A percentile compares a stretch with the other conserved stretches of the same genome.
These are phyloP conservation scores for Pocillopora verrucosa DNA, from an alignment of 64 coral and sea anemone species.

Conservation along the genomic window DNA sequence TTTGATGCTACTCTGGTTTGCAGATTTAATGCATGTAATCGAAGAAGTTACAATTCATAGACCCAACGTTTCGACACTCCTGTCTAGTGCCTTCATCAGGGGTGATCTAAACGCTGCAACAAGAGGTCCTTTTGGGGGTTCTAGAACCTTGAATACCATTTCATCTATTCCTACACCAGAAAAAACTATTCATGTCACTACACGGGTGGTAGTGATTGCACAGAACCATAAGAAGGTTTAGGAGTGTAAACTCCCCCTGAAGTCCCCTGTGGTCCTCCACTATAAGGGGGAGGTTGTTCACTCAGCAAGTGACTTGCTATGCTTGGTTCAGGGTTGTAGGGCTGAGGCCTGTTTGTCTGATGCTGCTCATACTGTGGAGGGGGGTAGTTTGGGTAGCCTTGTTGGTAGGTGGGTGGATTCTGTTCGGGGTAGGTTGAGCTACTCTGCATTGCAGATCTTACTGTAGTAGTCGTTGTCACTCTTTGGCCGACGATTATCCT, in stretches of 20 bases:
- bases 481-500: neutral
- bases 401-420: neutral
- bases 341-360: neutral
- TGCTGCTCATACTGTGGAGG: neutral
- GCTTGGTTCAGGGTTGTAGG: neutral
- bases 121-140: too few species aligned
- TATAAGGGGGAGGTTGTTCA: constrained; percentile 10
- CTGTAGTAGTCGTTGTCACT: neutral
- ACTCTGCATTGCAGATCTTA: too few species aligned
- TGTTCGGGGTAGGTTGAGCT: neutral
- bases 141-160: too few species aligned
- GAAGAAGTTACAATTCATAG: too few species aligned
- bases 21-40: too few species aligned
- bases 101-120: too few species aligned
- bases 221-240: neutral
- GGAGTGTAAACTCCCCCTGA: neutral
- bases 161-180: neutral
- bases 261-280: neutral
- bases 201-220: neutral
- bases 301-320: too few species aligned
- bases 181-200: neutral
- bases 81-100: too few species aligned
- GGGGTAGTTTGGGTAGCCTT: neutral
- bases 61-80: too few species aligned
- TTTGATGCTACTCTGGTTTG: too few species aligned